Evolutionary conservation across 2,113 vertebrate species (phyloP).

Genomic region (Callithrix jacchus): DNA sequence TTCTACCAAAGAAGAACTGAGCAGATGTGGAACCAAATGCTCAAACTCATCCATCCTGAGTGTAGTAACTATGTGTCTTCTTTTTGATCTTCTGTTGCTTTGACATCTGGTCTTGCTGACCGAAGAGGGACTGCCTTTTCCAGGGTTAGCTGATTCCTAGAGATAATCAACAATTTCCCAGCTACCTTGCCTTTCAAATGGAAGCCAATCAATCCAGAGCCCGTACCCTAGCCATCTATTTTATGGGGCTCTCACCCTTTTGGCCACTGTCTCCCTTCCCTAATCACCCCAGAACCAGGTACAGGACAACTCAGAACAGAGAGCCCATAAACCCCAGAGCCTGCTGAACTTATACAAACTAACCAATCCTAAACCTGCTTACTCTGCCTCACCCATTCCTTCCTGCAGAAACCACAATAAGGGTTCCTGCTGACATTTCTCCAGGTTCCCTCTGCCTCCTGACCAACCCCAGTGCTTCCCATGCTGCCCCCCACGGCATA

Average conservation of each 20-base stretch:
- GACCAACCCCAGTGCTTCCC: no score
- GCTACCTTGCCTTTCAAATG: not conserved
- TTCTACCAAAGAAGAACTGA: not conserved
- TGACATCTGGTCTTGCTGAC: not conserved
- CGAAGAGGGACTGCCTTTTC: not conserved
- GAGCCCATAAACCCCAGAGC: not conserved
- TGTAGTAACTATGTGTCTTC: no score
- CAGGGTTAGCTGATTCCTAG: not conserved
- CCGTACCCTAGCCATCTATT: not conserved
- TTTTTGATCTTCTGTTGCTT: not conserved
- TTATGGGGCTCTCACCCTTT: not conserved
- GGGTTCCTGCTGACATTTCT: not conserved
- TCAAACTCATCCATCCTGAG: not conserved
- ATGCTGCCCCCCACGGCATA: accelerated
- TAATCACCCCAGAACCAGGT: not conserved
- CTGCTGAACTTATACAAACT: not conserved
- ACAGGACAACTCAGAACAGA: not conserved
- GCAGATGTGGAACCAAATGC: not conserved
- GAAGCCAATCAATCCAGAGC: not conserved
- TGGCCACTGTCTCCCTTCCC: not conserved
- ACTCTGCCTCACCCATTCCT: not conserved
- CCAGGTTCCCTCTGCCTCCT: not conserved
- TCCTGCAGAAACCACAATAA: not conserved
- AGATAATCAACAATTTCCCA: not conserved
- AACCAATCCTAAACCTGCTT: not conserved